A percentile compares a stretch with the other conserved stretches of the same genome.
These are phyloP conservation scores for Montifringilla adamsi DNA, from an alignment of 2,113 vertebrate genomes.

Conservation along the genomic window DNA sequence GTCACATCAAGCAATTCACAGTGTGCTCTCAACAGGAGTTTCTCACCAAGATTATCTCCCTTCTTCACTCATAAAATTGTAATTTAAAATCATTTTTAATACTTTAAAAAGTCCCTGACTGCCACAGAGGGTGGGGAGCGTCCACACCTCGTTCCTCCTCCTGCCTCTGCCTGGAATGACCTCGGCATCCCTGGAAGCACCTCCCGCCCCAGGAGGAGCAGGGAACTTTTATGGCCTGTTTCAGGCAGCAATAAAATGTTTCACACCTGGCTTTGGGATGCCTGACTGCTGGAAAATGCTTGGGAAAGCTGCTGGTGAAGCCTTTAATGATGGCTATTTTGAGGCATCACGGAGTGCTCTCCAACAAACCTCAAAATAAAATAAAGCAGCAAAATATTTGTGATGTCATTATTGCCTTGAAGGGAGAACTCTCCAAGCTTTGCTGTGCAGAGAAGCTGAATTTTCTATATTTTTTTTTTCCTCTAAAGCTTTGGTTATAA, in stretches of 20 bases:
- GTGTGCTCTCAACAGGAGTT: neutral
- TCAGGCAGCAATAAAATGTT: neutral
- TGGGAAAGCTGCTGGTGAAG: neutral
- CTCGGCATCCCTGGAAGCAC: neutral
- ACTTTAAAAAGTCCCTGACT: neutral
- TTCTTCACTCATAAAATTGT: neutral
- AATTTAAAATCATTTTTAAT: neutral
- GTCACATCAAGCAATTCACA: neutral
- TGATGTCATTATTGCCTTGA: too few relatives aligned
- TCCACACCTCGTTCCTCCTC: neutral
- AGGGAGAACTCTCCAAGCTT: neutral
- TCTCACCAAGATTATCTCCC: neutral
- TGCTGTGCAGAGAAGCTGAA: neutral
- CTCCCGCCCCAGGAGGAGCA: neutral
- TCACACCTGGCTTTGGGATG: neutral
- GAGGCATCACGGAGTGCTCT: neutral
- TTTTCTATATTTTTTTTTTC: too few relatives aligned
- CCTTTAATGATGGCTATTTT: neutral
- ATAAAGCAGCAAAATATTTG: neutral
- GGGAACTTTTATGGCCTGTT: neutral
- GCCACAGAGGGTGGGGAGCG: rapidly evolving
- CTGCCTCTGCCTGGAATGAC: neutral
- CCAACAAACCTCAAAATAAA: neutral
- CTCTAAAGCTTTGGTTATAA: too few relatives aligned
- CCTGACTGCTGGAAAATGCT: neutral